Evolutionary conservation across 1,140 invertebrate species (phyloP).

Genomic region (Eumeta japonica): DNA sequence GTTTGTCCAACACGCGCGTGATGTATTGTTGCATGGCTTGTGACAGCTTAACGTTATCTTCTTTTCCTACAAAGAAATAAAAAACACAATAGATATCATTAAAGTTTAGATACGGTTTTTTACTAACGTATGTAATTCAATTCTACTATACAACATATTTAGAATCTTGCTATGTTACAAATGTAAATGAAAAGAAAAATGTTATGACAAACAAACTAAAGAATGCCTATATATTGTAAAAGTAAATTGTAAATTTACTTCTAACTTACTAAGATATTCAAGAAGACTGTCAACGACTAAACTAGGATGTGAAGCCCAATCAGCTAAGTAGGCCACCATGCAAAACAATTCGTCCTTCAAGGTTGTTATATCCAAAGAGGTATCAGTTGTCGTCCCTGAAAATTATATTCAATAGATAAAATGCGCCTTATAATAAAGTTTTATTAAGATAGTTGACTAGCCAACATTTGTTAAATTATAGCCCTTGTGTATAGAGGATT

Average conservation of each 20-base stretch:
- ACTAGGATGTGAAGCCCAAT: conserved; percentile 69
- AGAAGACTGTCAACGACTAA: conserved; percentile 74
- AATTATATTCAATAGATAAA: no score
- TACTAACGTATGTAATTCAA: background rate
- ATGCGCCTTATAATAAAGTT: no score
- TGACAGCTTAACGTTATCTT: conserved; percentile 38
- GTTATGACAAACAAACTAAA: no score
- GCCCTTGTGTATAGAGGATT: no score
- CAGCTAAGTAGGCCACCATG: conserved; percentile 71
- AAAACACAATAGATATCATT: no score
- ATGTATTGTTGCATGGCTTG: conserved; percentile 47
- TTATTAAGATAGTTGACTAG: no score
- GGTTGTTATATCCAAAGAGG: conserved; percentile 63
- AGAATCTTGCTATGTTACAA: background rate
- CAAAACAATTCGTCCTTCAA: conserved; percentile 83
- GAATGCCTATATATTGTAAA: no score
- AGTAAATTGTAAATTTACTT: no score
- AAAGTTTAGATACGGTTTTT: background rate
- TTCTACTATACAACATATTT: background rate
- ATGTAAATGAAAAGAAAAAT: background rate
- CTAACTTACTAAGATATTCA: conserved; percentile 69
- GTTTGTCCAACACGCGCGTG: conserved; percentile 39
- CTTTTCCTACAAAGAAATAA: conserved; percentile 27
- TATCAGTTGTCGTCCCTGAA: conserved; percentile 22
- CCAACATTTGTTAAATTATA: no score